Evolutionary conservation across 2,113 vertebrate species (phyloP), one percentile per base, ranked within the genome.

Genomic region (Cheirogaleus medius): DNA sequence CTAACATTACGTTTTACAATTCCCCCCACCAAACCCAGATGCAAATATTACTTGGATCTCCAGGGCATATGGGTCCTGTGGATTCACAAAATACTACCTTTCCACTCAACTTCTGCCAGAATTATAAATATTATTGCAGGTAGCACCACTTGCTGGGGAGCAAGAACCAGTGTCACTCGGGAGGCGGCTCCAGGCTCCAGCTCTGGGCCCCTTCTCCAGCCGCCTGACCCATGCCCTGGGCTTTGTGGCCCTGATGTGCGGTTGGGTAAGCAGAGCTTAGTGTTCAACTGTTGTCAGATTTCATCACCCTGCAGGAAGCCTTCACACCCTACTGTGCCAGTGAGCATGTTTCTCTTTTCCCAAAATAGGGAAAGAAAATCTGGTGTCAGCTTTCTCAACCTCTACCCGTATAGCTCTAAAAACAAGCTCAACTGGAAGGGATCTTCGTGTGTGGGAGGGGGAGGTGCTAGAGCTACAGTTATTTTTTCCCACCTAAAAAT

Each of bases 401-500:
- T 95, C 87, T 73, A 58, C 47, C 81, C 60, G 87, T 13, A 76
- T 29, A 90, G 97, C 95, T 97, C 88, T 39, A 44, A 91, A 97
- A 90, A 94, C 89, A 87, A 96, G 94, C 83, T 27, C 17, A 60
- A 69, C 84, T 85, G 97, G 97, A 95, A 97, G 85, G 44, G 56
- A 80, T 88, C 88, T 77, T 85, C 0, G 1, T 87, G 83, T 78
- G 95, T 93, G 90, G 95, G 52, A 81, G 81, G 73, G 71, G 83
- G 60, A 95, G 87, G 90, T 85, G 91, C 81, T 68, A 68, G 63
- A 81, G 84, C 69, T 64, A 58, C 9, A 68, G 98, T 66, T 96
- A 96, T 93, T 96, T 89, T 87, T 76, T 81, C 25, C 42, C 68
- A 90, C 87, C 95, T 97, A 98, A 97, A 98, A 97, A 98, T 98